Evolutionary conservation across 2,797 vertebrate genomes (phyloP).

Genomic region (Clarias pachynema): DNA sequence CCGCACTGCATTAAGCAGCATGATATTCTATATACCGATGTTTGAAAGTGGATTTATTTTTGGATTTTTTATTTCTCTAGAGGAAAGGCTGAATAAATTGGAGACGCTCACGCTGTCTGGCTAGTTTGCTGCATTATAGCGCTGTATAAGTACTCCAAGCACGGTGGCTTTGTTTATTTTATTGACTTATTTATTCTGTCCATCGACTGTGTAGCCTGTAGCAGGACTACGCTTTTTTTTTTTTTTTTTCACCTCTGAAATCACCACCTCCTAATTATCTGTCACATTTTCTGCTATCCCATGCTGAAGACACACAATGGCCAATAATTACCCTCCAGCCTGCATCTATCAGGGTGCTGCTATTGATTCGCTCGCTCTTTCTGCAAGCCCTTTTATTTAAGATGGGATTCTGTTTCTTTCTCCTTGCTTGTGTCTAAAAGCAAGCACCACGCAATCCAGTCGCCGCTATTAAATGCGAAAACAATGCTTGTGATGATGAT

Average conservation of each 20-base stretch:
- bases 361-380: constrained; percentile 69
- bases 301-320: constrained; percentile 80
- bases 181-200: constrained; percentile 82
- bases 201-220: constrained; percentile 74
- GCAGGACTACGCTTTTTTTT: constrained; percentile 63
- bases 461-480: constrained; percentile 32
- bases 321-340: constrained; percentile 79
- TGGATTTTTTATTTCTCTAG: constrained; percentile 43
- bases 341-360: constrained; percentile 75
- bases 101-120: constrained; percentile 12
- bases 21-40: constrained; percentile 23
- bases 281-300: constrained; percentile 80
- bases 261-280: constrained; percentile 84
- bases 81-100: constrained; percentile 16
- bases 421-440: constrained; percentile 2
- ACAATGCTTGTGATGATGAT: constrained; percentile 34
- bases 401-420: constrained; percentile 16
- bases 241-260: constrained; percentile 72
- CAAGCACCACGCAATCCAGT: not conserved
- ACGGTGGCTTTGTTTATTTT: constrained; percentile 78
- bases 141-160: constrained; percentile 74
- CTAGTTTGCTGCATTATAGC: constrained; percentile 61
- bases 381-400: constrained; percentile 33
- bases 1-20: not conserved
- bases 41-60: constrained; percentile 35